Conservation (phyloP, 2,113 vertebrate genomes). For the Pterocles gutturalis region DNA sequence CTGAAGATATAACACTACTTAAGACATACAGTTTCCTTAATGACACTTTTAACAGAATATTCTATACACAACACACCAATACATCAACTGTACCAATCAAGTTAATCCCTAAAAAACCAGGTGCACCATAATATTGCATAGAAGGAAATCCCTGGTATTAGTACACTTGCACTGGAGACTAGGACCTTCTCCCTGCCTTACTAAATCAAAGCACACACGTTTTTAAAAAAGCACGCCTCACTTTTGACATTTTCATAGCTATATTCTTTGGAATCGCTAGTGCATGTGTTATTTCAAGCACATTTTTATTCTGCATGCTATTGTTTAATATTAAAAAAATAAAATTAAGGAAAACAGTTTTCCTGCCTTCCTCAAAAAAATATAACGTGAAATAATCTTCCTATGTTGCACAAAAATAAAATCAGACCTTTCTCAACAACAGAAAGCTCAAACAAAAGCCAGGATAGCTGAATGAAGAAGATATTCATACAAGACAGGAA, state of each 20-base stretch:
- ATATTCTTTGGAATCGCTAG: conserved; percentile 66
- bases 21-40: conserved; percentile 6
- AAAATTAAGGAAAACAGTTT: neutral
- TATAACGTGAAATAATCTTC: neutral
- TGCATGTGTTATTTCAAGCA: conserved; percentile 40
- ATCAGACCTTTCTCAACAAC: neutral
- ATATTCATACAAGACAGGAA: neutral
- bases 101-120: neutral
- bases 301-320: conserved; percentile 27
- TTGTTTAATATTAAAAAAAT: neutral
- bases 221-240: neutral
- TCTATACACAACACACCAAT: neutral
- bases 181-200: neutral
- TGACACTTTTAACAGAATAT: neutral
- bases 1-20: neutral
- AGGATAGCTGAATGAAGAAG: neutral
- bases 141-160: conserved; percentile 60
- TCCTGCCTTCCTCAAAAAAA: neutral
- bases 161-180: neutral
- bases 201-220: neutral
- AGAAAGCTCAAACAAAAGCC: neutral
- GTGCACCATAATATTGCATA: conserved; percentile 65
- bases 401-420: neutral
- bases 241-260: neutral
- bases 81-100: neutral